Evolutionary conservation across 2,797 vertebrate species (phyloP).

Genomic region (Loris lydekkerianus): DNA sequence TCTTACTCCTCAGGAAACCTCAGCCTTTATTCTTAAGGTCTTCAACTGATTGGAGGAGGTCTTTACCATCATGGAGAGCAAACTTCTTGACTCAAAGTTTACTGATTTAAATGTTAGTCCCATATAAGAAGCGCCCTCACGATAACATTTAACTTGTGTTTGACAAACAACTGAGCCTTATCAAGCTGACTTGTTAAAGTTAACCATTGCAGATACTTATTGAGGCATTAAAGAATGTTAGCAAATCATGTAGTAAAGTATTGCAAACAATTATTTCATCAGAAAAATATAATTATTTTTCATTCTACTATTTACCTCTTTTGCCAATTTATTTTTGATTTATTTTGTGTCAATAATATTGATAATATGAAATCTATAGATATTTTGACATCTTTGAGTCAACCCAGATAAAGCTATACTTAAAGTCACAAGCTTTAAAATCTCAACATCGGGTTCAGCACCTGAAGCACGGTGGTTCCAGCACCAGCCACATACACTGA

Average conservation of each 20-base stretch:
- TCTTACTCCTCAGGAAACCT: neutral
- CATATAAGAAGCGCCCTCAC: neutral
- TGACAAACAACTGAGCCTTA: neutral
- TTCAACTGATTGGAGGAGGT: neutral
- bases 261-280: neutral
- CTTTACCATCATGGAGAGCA: neutral
- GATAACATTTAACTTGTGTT: neutral
- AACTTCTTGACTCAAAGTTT: neutral
- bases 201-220: neutral
- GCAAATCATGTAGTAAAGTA: neutral
- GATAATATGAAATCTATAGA: neutral
- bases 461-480: too few species aligned
- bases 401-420: neutral
- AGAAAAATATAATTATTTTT: slow-evolving; percentile 1
- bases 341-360: neutral
- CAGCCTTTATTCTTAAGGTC: neutral
- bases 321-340: neutral
- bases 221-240: neutral
- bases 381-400: neutral
- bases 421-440: neutral
- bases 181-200: neutral
- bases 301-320: neutral
- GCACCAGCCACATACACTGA: too few species aligned
- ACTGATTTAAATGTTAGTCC: neutral
- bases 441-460: too few species aligned